Evolutionary conservation across 2,797 vertebrate genomes (phyloP).

Genomic region (Pipistrellus nathusii): DNA sequence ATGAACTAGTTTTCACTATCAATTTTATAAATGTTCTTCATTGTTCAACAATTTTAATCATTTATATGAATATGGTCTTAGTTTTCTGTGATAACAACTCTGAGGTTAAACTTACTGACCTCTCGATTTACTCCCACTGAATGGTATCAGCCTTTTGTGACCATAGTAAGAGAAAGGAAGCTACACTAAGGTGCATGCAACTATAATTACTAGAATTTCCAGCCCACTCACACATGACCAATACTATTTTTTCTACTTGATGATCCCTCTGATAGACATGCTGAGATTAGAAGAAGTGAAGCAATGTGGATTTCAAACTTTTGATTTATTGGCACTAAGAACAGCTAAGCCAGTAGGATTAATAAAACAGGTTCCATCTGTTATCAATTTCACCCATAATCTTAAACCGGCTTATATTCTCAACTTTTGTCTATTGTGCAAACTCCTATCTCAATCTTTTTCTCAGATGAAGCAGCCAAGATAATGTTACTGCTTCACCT

Average conservation of each 20-base stretch:
- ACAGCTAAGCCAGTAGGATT: neutral
- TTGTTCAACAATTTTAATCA: slow-evolving; percentile 7
- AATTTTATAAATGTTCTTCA: neutral
- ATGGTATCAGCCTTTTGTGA: neutral
- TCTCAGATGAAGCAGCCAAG: neutral
- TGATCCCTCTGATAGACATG: neutral
- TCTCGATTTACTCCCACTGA: neutral
- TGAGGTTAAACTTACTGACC: neutral
- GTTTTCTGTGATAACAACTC: neutral
- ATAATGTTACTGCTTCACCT: neutral
- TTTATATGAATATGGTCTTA: neutral
- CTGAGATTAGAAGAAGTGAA: neutral
- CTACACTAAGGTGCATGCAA: neutral
- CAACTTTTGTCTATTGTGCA: neutral
- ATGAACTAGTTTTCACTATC: neutral
- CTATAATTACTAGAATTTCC: neutral
- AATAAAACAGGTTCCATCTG: neutral
- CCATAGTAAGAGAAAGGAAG: neutral
- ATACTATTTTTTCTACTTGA: neutral
- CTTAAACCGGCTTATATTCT: neutral
- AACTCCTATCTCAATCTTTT: neutral
- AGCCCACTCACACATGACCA: accelerated
- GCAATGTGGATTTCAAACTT: neutral
- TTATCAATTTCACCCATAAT: neutral
- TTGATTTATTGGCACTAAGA: neutral